Conservation (phyloP, 2,113 vertebrate species). For the Malaclemys terrapin region DNA sequence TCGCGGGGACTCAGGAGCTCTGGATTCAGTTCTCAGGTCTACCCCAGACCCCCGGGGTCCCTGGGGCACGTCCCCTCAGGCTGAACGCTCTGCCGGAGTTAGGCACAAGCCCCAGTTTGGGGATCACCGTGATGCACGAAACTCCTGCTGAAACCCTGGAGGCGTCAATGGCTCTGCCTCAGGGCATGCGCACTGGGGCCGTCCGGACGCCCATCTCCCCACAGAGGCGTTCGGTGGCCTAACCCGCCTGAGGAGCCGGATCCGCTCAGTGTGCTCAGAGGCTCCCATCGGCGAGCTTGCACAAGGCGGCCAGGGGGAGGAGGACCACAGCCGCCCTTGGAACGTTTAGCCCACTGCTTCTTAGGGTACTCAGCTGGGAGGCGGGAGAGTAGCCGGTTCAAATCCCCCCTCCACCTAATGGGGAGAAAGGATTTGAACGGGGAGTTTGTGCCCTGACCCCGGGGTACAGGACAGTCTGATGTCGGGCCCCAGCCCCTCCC, state of each 20-base stretch:
- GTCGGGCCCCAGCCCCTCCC: background rate
- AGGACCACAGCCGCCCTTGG: background rate
- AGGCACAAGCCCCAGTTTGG: background rate
- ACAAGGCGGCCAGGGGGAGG: background rate
- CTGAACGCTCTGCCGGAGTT: background rate
- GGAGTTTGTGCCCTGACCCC: too few relatives aligned
- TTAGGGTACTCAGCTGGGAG: background rate
- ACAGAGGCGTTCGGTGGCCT: background rate
- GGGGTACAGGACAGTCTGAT: background rate
- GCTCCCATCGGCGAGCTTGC: background rate
- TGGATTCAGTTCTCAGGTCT: background rate
- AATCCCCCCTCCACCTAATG: background rate
- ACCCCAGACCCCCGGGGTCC: background rate
- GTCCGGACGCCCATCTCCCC: too few relatives aligned
- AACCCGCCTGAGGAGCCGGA: too few relatives aligned
- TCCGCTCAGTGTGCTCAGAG: background rate
- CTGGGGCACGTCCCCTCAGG: too few relatives aligned
- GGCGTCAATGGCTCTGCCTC: too few relatives aligned
- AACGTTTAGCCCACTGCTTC: background rate
- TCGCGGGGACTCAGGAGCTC: background rate
- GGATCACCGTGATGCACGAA: too few relatives aligned
- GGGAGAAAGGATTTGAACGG: background rate
- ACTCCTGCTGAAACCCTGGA: background rate
- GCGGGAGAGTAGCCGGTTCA: background rate
- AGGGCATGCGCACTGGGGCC: too few relatives aligned